Percentiles rank a stretch among this genome's conserved stretches.
Evolutionary conservation across 1,140 invertebrate genomes (phyloP).

Genomic region (Drosophila burlai): DNA sequence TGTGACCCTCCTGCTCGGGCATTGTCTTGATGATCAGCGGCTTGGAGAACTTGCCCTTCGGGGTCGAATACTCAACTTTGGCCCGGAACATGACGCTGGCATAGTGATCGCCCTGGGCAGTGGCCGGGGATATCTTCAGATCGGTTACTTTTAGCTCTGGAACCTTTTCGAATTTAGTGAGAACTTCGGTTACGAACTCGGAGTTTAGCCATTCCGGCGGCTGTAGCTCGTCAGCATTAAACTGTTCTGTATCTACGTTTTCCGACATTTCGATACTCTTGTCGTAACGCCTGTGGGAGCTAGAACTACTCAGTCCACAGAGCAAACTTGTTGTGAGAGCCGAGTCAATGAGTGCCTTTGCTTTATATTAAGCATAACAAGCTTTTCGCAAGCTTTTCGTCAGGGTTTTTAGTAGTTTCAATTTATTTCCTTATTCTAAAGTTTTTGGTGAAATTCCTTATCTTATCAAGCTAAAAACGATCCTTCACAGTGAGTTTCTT

Average conservation of each 20-base stretch:
- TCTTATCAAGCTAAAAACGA: not conserved
- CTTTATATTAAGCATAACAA: not conserved
- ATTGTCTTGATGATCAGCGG: conserved; percentile 70
- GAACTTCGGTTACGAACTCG: conserved; percentile 47
- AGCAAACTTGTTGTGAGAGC: not conserved
- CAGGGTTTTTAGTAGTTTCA: not conserved
- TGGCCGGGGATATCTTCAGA: conserved; percentile 53
- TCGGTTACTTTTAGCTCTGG: conserved; percentile 30
- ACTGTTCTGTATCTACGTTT: conserved; percentile 34
- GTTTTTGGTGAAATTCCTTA: not conserved
- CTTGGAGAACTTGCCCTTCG: conserved; percentile 9
- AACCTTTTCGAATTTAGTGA: conserved; percentile 36
- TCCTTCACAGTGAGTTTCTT: not conserved
- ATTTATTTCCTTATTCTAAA: not conserved
- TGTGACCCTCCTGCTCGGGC: conserved; percentile 58
- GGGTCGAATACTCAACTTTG: conserved; percentile 13
- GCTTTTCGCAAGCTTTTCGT: conserved; percentile 14
- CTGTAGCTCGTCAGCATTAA: conserved; percentile 66
- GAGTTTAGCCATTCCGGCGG: conserved; percentile 64
- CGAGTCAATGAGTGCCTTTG: too few relatives aligned
- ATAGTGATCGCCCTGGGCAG: conserved; percentile 75
- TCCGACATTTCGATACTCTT: conserved; percentile 30
- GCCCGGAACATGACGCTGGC: conserved; percentile 73
- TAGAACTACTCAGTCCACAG: not conserved
- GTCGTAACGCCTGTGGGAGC: not conserved